Evolutionary conservation across 2,888 invertebrate species (phyloP).

Genomic region (Ichneumon xanthorius): DNA sequence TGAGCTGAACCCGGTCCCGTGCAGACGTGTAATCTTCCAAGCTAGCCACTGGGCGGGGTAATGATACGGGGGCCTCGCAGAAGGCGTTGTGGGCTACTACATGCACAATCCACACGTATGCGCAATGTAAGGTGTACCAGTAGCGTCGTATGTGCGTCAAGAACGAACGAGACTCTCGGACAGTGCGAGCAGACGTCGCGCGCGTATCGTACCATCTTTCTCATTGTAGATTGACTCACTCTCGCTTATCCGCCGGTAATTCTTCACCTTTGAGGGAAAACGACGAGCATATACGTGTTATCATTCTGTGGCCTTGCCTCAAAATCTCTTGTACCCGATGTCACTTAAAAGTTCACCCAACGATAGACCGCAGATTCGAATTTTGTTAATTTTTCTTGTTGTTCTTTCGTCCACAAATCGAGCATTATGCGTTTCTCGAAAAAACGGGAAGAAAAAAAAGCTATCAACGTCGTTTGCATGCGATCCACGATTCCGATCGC

Average conservation of each 20-base stretch:
- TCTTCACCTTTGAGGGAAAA: conserved; percentile 24
- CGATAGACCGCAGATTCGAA: too few species aligned
- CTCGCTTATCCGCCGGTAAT: conserved; percentile 33
- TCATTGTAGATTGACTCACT: not conserved
- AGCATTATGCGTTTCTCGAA: not conserved
- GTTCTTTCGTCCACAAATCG: conserved; percentile 14
- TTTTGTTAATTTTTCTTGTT: not conserved
- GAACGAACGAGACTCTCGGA: conserved; percentile 40
- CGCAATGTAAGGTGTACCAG: conserved; percentile 40
- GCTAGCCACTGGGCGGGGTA: conserved; percentile 85
- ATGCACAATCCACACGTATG: conserved; percentile 49
- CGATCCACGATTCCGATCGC: conserved; percentile 57
- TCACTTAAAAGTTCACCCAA: too few species aligned
- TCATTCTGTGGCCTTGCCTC: too few species aligned
- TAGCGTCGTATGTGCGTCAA: conserved; percentile 42
- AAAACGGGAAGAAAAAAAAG: not conserved
- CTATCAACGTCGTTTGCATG: conserved; percentile 63
- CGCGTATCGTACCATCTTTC: conserved; percentile 21
- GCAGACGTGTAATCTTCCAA: conserved; percentile 84
- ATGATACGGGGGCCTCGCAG: conserved; percentile 81
- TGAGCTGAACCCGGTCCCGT: conserved; percentile 65
- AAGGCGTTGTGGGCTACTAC: conserved; percentile 75
- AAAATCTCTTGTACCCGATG: too few species aligned
- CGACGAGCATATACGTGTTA: not conserved
- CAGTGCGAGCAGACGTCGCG: conserved; percentile 16